A percentile compares a stretch with the other conserved stretches of the same genome.
Conservation (phyloP, 53 echinoderm and acorn worm species). For the Echinometra lucunter region DNA sequence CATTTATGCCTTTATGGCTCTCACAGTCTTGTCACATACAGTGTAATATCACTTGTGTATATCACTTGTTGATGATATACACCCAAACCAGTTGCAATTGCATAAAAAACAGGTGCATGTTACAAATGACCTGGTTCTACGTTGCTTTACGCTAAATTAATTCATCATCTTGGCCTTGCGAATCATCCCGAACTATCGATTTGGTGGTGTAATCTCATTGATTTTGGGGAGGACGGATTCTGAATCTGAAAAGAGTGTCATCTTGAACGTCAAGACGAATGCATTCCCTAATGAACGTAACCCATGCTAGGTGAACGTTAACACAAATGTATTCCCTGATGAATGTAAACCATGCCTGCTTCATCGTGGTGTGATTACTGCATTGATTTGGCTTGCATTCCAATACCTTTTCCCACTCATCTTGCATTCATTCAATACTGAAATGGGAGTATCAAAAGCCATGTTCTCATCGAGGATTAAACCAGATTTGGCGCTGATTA, state of each 20-base stretch:
- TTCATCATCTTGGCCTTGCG: not conserved
- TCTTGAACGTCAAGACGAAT: not conserved
- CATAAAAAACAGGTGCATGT: not conserved
- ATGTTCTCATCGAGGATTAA: not conserved
- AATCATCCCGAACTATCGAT: not conserved
- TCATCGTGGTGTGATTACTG: not conserved
- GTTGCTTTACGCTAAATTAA: not conserved
- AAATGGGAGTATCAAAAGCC: not conserved
- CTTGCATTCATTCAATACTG: not conserved
- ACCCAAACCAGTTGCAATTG: not conserved
- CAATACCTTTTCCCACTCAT: not conserved
- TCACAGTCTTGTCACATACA: not conserved
- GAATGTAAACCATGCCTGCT: not conserved
- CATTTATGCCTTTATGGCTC: not conserved
- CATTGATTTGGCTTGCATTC: slow-evolving; percentile 11
- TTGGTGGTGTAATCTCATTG: not conserved
- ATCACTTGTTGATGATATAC: slow-evolving; percentile 1
- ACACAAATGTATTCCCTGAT: not conserved
- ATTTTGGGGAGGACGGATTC: not conserved
- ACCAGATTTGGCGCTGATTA: too few species aligned
- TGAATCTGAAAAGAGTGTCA: not conserved
- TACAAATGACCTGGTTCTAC: not conserved
- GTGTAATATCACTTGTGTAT: not conserved
- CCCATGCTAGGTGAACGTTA: not conserved
- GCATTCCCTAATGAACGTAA: not conserved